Evolutionary conservation across 2,888 invertebrate genomes (phyloP).

Genomic region (Antitype chi): DNA sequence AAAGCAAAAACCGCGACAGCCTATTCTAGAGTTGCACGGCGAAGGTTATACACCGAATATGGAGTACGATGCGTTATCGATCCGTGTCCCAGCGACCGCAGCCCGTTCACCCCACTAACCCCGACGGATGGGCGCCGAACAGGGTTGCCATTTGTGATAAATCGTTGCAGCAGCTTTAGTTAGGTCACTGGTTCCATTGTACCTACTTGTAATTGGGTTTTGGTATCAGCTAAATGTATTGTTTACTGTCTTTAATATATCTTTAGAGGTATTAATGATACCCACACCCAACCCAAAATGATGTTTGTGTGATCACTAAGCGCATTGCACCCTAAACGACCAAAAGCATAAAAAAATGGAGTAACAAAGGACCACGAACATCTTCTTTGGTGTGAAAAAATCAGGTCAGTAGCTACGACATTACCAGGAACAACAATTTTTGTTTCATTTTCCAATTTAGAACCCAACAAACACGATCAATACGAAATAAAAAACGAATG

Average conservation of each 20-base stretch:
- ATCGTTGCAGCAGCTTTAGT: slow-evolving; percentile 55
- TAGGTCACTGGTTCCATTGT: slow-evolving; percentile 59
- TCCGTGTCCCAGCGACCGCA: slow-evolving; percentile 76
- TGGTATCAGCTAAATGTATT: background rate
- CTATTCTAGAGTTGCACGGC: slow-evolving; percentile 60
- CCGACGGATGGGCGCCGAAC: slow-evolving; percentile 76
- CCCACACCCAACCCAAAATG: background rate
- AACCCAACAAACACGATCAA: slow-evolving; percentile 24
- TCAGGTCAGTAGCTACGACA: background rate
- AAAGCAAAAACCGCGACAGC: slow-evolving; percentile 58
- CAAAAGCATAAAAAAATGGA: background rate
- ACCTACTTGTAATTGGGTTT: slow-evolving; percentile 6
- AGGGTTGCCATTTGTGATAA: slow-evolving; percentile 60
- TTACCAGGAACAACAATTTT: background rate
- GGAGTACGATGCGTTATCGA: slow-evolving; percentile 79
- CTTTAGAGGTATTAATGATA: background rate
- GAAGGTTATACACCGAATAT: slow-evolving; percentile 66
- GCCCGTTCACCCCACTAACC: slow-evolving; percentile 83
- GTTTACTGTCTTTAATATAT: background rate
- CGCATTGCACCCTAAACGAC: background rate
- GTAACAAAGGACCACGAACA: background rate
- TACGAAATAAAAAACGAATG: slow-evolving; percentile 26
- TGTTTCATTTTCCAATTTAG: background rate
- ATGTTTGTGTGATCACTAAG: background rate
- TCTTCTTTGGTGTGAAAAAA: background rate